phyloP scores from a whole-genome alignment of 2,888 invertebrate species.

The Phytoseiulus persimilis region DNA sequence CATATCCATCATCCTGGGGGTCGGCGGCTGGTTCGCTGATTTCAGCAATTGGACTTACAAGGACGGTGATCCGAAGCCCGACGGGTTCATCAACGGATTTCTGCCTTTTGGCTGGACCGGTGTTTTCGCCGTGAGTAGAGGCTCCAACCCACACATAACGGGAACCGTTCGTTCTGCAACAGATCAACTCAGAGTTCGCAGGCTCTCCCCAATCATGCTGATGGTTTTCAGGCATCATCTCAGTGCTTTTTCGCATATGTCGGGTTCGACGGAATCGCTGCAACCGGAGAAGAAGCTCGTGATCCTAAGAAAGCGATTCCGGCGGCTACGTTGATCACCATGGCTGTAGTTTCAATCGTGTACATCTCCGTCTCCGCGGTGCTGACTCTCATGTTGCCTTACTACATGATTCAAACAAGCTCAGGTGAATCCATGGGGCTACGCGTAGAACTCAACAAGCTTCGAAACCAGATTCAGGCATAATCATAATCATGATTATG shows the following conservation, averaged over 20 bases:
- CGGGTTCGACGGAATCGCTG: constrained; percentile 15
- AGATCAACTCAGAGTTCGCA: not conserved
- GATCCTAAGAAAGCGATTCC: constrained; percentile 19
- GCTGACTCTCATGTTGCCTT: constrained; percentile 20
- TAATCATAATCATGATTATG: too few species aligned
- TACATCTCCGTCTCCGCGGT: constrained; percentile 17
- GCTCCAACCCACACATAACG: not conserved
- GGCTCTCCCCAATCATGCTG: too few species aligned
- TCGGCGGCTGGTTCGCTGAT: constrained; percentile 79
- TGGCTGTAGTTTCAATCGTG: constrained; percentile 14
- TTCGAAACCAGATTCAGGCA: too few species aligned
- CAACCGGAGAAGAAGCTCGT: constrained; percentile 21
- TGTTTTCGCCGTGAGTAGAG: constrained; percentile 56
- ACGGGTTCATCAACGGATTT: constrained; percentile 58
- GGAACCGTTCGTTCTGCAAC: not conserved
- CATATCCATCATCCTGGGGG: constrained; percentile 66
- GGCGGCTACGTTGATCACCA: not conserved
- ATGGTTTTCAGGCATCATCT: not conserved
- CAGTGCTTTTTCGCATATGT: constrained; percentile 26
- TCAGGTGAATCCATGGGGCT: not conserved
- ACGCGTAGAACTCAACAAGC: too few species aligned
- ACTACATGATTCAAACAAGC: not conserved
- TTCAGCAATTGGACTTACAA: constrained; percentile 65
- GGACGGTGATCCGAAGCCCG: not conserved
- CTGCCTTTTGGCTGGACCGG: constrained; percentile 68